Base-by-base conservation (phyloP, 1,140 invertebrate genomes). In the Amphibalanus amphitrite region DNA sequence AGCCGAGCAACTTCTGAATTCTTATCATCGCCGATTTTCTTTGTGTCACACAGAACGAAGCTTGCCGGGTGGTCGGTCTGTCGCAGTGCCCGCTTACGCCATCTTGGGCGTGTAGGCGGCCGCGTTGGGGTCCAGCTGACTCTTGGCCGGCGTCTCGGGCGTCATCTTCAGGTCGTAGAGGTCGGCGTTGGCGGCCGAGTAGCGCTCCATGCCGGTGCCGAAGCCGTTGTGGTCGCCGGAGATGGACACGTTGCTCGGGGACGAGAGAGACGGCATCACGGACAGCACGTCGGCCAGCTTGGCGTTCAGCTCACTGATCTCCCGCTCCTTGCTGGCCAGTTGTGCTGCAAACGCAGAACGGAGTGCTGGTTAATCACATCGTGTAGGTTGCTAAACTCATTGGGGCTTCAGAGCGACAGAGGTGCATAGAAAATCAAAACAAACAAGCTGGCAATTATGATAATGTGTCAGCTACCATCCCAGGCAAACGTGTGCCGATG, bases 231-330 rank as follows among this genome's bases (percentile, higher is more conserved):
- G 47, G 73, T 73, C 70, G 28, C 74, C 70, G 69, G 74, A 69
- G 71, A 72, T 64, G 67, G 68, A 71, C 25, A 73, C 38, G 40
- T 69, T 64, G 69, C 64, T 40, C 70, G 47, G 28, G 65, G 77
- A 72, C 28, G 73, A 72, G 33, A 77, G 79, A 33, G 77, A 84
- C 33, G 93, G 92, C 89, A 95, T 93, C 73, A 95, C 89, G 59
- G 92, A 92, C 80, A 95, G 83, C 76, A 94, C 88, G 82, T 97
- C 93, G 69, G 92, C 91, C 76, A 92, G 89, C 82, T 92, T 92
- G 71, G 87, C 85, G 81, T 95, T 95, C 75, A 96, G 84, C 77
- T 93, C 89, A 76, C 90, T 88, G 74, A 95, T 90, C 82, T 96
- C 92, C 79, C 90, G 90, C 74, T 96, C 93, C 82, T 92, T 28